phyloP scores from a whole-genome alignment of 2,113 vertebrate genomes.

The Sminthopsis crassicaudata region DNA sequence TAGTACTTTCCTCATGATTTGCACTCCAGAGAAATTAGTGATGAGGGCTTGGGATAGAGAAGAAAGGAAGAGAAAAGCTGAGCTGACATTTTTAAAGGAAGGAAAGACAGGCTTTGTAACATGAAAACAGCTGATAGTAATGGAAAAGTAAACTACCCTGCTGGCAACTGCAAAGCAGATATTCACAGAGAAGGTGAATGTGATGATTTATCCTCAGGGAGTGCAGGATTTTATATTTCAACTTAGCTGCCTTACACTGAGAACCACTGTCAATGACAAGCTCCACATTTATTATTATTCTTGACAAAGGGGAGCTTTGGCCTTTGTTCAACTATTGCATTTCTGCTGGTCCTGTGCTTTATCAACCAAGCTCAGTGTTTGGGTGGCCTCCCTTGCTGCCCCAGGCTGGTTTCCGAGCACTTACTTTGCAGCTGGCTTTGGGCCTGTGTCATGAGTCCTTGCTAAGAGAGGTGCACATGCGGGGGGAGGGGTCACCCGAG shows the following conservation, averaged over 20 bases:
- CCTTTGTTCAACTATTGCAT: not conserved
- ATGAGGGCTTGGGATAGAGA: not conserved
- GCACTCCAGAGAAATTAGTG: too few relatives aligned
- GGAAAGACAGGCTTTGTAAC: not conserved
- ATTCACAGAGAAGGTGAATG: not conserved
- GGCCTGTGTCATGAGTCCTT: not conserved
- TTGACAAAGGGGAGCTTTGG: not conserved
- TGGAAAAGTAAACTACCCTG: not conserved
- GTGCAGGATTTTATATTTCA: not conserved
- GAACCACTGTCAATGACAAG: not conserved
- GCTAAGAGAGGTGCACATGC: not conserved
- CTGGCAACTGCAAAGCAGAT: not conserved
- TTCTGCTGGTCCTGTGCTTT: not conserved
- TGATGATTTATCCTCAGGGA: not conserved
- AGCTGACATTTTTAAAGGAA: not conserved
- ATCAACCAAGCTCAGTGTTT: not conserved
- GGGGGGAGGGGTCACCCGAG: not conserved
- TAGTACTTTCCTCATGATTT: not conserved
- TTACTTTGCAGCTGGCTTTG: not conserved
- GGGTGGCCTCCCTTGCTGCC: not conserved
- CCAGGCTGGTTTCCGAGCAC: not conserved
- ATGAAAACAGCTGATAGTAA: not conserved
- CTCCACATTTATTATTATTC: fast-evolving
- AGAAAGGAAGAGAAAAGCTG: not conserved
- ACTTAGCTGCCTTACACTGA: not conserved